Evolutionary conservation across 1,140 invertebrate genomes (phyloP).

Genomic region (Ips typographus): DNA sequence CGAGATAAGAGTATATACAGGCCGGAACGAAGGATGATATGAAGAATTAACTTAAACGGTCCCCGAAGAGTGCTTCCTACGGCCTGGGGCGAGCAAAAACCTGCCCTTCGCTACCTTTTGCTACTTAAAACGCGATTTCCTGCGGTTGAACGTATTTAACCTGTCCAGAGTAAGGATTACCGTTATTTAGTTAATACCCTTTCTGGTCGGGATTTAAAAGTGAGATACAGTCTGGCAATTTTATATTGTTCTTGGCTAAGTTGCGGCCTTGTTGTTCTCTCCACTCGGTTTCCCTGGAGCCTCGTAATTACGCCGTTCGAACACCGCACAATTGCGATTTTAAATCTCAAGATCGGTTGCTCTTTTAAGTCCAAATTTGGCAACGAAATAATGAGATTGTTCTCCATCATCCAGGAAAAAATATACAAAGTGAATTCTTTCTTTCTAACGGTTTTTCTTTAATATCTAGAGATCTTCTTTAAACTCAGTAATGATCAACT

Average conservation of each 20-base stretch:
- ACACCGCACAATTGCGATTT: too few relatives aligned
- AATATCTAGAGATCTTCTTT: too few relatives aligned
- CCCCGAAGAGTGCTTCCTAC: conserved; percentile 16
- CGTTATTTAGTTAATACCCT: conserved; percentile 35
- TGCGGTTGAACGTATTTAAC: conserved; percentile 33
- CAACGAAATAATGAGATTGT: too few relatives aligned
- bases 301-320: too few relatives aligned
- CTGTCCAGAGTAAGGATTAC: conserved; percentile 36
- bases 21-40: conserved; percentile 32
- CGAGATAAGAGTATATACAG: conserved; percentile 33
- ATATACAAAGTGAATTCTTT: too few relatives aligned
- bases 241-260: conserved; percentile 34
- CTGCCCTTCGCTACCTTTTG: conserved; percentile 15
- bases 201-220: conserved; percentile 29
- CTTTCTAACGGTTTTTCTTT: too few relatives aligned
- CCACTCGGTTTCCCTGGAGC: not conserved
- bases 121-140: conserved; percentile 30
- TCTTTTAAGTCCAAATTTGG: too few relatives aligned
- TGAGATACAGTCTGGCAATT: conserved; percentile 28
- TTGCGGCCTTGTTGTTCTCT: conserved; percentile 18
- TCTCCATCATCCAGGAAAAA: too few relatives aligned
- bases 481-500: too few relatives aligned
- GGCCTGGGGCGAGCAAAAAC: conserved; percentile 17
- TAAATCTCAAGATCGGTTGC: too few relatives aligned
- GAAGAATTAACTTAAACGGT: conserved; percentile 38